Conservation (phyloP, 1,140 invertebrate genomes). For the Notospermus geniculatus region DNA sequence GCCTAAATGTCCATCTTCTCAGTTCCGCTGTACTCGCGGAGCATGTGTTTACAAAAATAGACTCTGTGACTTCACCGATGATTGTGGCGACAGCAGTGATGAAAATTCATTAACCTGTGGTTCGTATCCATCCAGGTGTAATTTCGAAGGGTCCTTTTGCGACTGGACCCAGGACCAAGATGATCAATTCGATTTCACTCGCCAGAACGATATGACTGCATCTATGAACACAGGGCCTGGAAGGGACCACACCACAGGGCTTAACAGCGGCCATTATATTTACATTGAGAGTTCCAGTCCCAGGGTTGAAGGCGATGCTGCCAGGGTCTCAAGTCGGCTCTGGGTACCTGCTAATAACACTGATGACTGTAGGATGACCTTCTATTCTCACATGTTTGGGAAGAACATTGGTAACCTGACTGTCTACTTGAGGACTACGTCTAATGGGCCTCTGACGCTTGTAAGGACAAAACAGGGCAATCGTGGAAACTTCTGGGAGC, state of each 20-base stretch:
- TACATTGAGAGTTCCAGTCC: slow-evolving; percentile 45
- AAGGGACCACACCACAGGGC: slow-evolving; percentile 41
- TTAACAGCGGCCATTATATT: slow-evolving; percentile 34
- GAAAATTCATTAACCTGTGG: slow-evolving; percentile 22
- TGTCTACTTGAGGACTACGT: slow-evolving; percentile 33
- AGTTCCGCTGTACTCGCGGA: slow-evolving; percentile 31
- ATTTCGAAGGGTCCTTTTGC: slow-evolving; percentile 73
- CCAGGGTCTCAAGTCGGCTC: slow-evolving; percentile 40
- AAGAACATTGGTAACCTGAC: slow-evolving; percentile 40
- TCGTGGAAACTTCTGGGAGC: slow-evolving; percentile 42
- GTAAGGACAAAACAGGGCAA: slow-evolving; percentile 33
- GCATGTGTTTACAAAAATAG: slow-evolving; percentile 37
- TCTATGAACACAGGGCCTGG: slow-evolving; percentile 35
- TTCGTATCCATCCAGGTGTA: slow-evolving; percentile 56
- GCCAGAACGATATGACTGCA: slow-evolving; percentile 61
- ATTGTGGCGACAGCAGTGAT: slow-evolving; percentile 43
- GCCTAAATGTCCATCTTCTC: slow-evolving; percentile 24
- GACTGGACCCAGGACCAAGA: slow-evolving; percentile 72
- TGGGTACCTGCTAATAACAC: slow-evolving; percentile 25
- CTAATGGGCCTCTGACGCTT: slow-evolving; percentile 20
- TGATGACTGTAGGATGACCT: slow-evolving; percentile 35
- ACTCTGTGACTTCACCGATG: slow-evolving; percentile 44
- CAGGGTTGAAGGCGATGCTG: slow-evolving; percentile 35
- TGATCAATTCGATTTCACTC: slow-evolving; percentile 75
- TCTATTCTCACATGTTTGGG: slow-evolving; percentile 56